phyloP scores from a whole-genome alignment of 2,888 invertebrate genomes.

The Melikaiella ostensackeni region DNA sequence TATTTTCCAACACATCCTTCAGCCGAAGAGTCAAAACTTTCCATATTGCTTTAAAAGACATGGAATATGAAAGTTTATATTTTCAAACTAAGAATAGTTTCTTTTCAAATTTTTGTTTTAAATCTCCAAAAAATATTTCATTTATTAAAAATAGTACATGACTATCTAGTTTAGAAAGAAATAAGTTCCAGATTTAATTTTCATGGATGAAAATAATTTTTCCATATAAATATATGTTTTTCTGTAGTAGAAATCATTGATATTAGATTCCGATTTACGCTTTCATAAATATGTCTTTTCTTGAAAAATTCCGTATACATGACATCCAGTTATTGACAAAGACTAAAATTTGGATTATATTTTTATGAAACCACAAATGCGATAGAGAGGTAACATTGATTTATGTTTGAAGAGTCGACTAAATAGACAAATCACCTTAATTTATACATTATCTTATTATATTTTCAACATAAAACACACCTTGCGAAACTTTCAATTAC shows the following conservation, averaged over 20 bases:
- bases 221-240: background rate
- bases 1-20: background rate
- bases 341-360: background rate
- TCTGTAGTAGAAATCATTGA: background rate
- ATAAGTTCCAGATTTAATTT: background rate
- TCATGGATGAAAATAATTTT: background rate
- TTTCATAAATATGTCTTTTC: background rate
- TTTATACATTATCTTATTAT: background rate
- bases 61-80: background rate
- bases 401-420: background rate
- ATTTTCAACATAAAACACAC: background rate
- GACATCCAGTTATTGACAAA: background rate
- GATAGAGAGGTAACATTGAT: constrained; percentile 13
- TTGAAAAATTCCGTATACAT: background rate
- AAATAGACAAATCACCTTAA: background rate
- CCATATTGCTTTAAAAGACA: background rate
- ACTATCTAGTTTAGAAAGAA: background rate
- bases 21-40: background rate
- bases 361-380: constrained; percentile 14
- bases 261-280: no score
- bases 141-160: background rate
- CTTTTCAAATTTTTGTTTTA: background rate
- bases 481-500: background rate
- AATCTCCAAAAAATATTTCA: no score
- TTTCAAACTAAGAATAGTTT: background rate